phyloP scores from a whole-genome alignment of 2,113 vertebrate species.

The Lophius piscatorius region DNA sequence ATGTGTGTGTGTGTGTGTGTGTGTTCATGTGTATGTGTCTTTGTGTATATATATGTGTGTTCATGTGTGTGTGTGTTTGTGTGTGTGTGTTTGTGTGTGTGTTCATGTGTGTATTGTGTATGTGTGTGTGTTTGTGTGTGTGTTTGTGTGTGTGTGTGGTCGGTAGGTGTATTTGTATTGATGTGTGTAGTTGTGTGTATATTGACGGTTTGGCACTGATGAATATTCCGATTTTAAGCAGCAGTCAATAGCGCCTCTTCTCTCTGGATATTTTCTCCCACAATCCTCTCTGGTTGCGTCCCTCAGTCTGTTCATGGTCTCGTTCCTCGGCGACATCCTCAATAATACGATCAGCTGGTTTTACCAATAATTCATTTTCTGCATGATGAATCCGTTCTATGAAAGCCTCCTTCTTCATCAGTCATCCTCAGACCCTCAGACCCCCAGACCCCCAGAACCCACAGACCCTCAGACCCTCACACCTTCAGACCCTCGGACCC shows the following conservation, averaged over 20 bases:
- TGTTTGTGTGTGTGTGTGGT: constrained; percentile 9
- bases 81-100: constrained; percentile 19
- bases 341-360: constrained; percentile 63
- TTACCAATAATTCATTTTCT: constrained; percentile 77
- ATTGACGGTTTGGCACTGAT: constrained; percentile 36
- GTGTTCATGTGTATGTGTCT: no score
- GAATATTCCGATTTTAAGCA: constrained; percentile 52
- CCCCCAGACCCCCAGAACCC: constrained; percentile 21
- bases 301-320: constrained; percentile 60
- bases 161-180: no score
- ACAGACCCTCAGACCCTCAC: no score
- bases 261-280: constrained; percentile 40
- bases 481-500: no score
- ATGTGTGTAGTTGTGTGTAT: constrained; percentile 5
- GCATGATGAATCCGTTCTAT: constrained; percentile 58
- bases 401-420: constrained; percentile 48
- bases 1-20: constrained; percentile 17
- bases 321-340: constrained; percentile 62
- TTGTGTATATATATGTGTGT: no score
- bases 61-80: constrained; percentile 9
- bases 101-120: constrained; percentile 18
- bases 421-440: no score
- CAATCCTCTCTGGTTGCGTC: constrained; percentile 39
- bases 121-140: constrained; percentile 13
- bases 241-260: constrained; percentile 41